Evolutionary conservation across 2,888 invertebrate genomes (phyloP), one percentile per base, ranked within the genome.

Genomic region (Synergus laeviventris): DNA sequence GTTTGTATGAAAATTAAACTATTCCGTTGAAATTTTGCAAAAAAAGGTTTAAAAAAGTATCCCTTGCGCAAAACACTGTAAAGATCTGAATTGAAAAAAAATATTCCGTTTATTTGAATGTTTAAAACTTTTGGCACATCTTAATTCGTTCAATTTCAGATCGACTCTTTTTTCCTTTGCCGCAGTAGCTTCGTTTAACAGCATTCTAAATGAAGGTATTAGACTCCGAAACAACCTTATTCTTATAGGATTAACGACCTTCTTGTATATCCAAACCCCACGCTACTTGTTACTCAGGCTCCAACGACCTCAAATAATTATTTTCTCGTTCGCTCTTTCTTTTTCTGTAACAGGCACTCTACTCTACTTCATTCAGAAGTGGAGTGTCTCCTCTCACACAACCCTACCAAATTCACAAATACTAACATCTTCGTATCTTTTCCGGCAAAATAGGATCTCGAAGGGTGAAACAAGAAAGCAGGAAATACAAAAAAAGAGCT

Each of bases 191-290:
- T 49, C n/a, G 49, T 49, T 49, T n/a, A 49, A 49, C 49, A 49
- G 49, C 7, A 49, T 49, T 49, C 49, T 49, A 49, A 49, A 49
- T 49, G 49, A 49, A 49, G 49, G 2, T n/a, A 49, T 49, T 49
- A 49, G 49, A n/a, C 49, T 49, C 49, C n/a, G 49, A 49, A 49
- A 49, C 49, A 49, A 49, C 49, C 49, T 49, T n/a, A 49, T 49
- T 49, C 49, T 49, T 49, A 49, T 49, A 49, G 49, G 49, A 49
- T 49, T 49, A 49, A 49, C 49, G 49, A n/a, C 49, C 49, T 49
- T n/a, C 49, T 49, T n/a, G 49, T 49, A 31, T 31, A 49, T 9
- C 16, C 49, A 49, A 8, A 49, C 49, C 49, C 49, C 1, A 49
- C 49, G 7, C n/a, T 49, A 49, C n/a, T 49, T 49, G 49, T 49